A percentile compares a stretch with the other conserved stretches of the same genome.
Evolutionary conservation across 2,797 vertebrate genomes (phyloP).

Genomic region (Kryptopterus vitreolus): DNA sequence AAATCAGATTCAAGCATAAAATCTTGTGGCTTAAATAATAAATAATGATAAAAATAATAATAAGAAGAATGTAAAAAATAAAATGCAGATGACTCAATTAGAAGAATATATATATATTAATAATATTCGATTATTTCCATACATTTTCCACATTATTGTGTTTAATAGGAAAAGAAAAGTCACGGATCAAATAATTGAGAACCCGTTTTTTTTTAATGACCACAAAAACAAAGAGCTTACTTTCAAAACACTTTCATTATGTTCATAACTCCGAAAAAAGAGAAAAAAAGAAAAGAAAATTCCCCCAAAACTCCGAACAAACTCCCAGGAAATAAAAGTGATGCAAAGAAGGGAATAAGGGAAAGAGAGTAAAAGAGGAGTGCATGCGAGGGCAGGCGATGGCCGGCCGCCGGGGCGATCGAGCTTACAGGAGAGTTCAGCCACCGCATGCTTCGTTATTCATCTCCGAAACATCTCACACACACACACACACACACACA

Average conservation of each 20-base stretch:
- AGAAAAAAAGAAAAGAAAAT: too few species aligned
- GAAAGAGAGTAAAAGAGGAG: conserved; percentile 54
- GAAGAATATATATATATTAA: too few species aligned
- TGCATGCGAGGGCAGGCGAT: conserved; percentile 64
- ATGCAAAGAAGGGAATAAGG: conserved; percentile 55
- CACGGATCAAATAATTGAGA: conserved; percentile 21
- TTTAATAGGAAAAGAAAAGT: conserved; percentile 9
- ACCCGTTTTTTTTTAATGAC: conserved; percentile 52
- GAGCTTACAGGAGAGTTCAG: conserved; percentile 36
- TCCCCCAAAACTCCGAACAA: conserved; percentile 54
- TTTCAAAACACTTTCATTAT: conserved; percentile 84
- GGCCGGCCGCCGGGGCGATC: conserved; percentile 51
- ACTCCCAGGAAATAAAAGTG: conserved; percentile 58
- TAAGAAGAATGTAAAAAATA: background rate
- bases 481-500: background rate
- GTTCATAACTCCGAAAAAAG: conserved; percentile 77
- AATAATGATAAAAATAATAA: background rate
- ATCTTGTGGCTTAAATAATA: too few species aligned
- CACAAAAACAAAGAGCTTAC: conserved; percentile 65
- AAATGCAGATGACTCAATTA: background rate
- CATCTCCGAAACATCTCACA: conserved; percentile 7
- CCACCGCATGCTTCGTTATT: conserved; percentile 36
- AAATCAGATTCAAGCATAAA: too few species aligned
- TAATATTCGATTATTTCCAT: too few species aligned
- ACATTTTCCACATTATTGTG: background rate